These are phyloP conservation scores for Spisula solida DNA, from an alignment of 2,888 invertebrate genomes.

Conservation along the genomic window DNA sequence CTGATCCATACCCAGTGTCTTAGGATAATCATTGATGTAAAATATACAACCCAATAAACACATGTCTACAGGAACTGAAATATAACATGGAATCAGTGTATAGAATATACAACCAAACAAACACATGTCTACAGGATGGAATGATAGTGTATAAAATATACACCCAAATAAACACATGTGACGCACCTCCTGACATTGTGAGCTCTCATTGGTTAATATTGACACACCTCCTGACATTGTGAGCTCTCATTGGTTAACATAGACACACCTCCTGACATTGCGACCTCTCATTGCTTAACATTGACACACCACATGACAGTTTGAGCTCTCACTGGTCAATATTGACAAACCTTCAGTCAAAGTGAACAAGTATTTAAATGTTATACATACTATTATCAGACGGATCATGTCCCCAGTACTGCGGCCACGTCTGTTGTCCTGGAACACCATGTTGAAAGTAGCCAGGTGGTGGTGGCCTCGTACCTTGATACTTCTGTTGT, in stretches of 20 bases:
- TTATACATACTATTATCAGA: slow-evolving; percentile 91
- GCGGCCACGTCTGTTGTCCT: slow-evolving; percentile 62
- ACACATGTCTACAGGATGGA: slow-evolving; percentile 94
- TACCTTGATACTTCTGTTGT: slow-evolving; percentile 48
- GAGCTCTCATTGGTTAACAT: no score
- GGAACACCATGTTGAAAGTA: slow-evolving; percentile 66
- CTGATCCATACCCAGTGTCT: slow-evolving; percentile 82
- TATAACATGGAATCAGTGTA: slow-evolving; percentile 90
- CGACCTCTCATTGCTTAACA: no score
- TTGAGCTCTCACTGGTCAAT: no score
- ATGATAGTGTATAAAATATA: slow-evolving; percentile 94
- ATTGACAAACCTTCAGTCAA: no score
- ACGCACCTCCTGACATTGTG: no score
- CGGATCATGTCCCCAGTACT: slow-evolving; percentile 93
- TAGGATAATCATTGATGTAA: slow-evolving; percentile 94
- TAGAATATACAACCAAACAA: slow-evolving; percentile 97
- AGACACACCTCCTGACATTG: no score
- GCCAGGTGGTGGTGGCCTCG: slow-evolving; percentile 68
- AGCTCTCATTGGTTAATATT: no score
- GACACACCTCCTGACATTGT: no score
- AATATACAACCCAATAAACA: slow-evolving; percentile 98
- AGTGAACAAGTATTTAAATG: no score
- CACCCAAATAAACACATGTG: slow-evolving; percentile 95
- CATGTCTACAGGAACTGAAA: slow-evolving; percentile 92
- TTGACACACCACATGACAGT: no score